Conservation (phyloP, 2,888 invertebrate genomes). For the Falcaria lacertinaria region DNA sequence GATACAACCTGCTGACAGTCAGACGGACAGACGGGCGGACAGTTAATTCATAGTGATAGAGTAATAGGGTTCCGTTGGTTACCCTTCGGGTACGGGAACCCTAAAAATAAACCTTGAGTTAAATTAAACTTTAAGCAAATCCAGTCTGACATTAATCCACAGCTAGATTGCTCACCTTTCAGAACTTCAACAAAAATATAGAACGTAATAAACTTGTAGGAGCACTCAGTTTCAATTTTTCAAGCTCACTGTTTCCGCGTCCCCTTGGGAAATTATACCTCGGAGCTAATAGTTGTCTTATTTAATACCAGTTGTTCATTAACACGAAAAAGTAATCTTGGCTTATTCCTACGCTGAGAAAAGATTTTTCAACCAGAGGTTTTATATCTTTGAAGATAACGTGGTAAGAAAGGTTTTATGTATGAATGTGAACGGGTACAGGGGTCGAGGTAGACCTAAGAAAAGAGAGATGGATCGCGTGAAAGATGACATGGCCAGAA, state of each 20-base stretch:
- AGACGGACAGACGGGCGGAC: too few species aligned
- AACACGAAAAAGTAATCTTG: neutral
- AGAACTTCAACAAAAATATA: neutral
- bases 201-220: neutral
- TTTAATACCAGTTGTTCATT: slow-evolving; percentile 13
- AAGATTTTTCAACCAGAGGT: neutral
- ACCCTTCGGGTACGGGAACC: too few species aligned
- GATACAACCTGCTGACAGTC: too few species aligned
- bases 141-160: neutral
- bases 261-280: slow-evolving; percentile 38
- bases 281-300: slow-evolving; percentile 20
- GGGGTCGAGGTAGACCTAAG: too few species aligned
- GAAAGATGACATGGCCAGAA: too few species aligned
- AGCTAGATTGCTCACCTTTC: neutral
- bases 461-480: too few species aligned
- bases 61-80: too few species aligned
- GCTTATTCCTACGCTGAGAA: neutral
- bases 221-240: slow-evolving; percentile 33
- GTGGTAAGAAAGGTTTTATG: too few species aligned
- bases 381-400: too few species aligned
- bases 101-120: neutral
- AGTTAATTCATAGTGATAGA: too few species aligned
- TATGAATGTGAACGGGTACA: too few species aligned
- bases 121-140: neutral
- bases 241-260: slow-evolving; percentile 26